Evolutionary conservation across 2,113 vertebrate genomes (phyloP).

Genomic region (Heloderma charlesbogerti): DNA sequence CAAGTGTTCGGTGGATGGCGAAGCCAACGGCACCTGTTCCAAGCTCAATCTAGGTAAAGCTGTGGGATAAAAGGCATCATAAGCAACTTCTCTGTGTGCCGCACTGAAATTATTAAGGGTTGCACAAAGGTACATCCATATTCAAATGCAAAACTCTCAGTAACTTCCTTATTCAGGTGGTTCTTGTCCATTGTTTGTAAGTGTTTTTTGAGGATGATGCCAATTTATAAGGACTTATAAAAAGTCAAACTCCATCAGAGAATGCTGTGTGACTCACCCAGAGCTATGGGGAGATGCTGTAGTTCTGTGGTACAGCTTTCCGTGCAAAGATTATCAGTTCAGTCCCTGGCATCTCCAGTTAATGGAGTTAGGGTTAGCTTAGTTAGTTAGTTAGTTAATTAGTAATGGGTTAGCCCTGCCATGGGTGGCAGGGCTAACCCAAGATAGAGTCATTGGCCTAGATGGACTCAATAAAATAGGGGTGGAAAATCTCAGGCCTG

Average conservation of each 20-base stretch:
- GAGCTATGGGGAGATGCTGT: neutral
- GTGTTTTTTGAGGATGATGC: neutral
- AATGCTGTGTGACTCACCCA: neutral
- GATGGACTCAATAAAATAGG: neutral
- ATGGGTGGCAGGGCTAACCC: neutral
- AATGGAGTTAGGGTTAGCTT: too few species aligned
- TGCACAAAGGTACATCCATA: too few species aligned
- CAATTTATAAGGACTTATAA: too few species aligned
- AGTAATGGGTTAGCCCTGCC: too few species aligned
- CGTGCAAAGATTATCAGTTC: neutral
- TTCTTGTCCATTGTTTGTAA: neutral
- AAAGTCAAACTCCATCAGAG: neutral
- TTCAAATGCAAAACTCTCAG: neutral
- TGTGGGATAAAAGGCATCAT: neutral
- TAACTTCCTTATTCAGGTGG: neutral
- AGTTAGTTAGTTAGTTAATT: too few species aligned
- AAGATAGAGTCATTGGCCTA: neutral
- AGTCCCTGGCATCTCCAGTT: neutral
- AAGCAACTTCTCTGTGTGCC: neutral
- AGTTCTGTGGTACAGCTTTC: neutral
- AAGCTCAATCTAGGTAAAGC: slow-evolving; percentile 94
- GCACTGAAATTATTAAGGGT: neutral
- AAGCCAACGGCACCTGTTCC: slow-evolving; percentile 85
- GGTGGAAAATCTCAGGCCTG: too few species aligned
- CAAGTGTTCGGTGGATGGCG: slow-evolving; percentile 87